phyloP scores from a whole-genome alignment of 1,140 invertebrate genomes.

The Stenopsyche tienmushanensis region DNA sequence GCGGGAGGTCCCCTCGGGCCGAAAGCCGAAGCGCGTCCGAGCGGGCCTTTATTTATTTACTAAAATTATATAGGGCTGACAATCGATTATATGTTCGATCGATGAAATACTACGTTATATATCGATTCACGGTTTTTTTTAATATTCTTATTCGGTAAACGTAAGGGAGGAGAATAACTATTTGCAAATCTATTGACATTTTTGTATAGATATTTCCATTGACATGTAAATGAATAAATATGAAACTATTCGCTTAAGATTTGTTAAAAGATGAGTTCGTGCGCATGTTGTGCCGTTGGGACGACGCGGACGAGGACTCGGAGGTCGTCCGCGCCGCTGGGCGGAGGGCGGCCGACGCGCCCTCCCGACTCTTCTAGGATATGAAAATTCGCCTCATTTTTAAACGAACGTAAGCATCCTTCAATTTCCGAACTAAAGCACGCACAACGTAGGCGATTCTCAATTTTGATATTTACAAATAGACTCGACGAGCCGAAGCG shows the following conservation, averaged over 20 bases:
- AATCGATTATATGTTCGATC: conserved; percentile 44
- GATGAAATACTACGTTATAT: conserved; percentile 39
- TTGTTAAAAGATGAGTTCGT: conserved; percentile 40
- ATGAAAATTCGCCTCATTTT: too few relatives aligned
- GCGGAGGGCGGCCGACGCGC: too few relatives aligned
- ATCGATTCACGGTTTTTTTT: conserved; percentile 42
- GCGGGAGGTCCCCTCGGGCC: conserved; percentile 23
- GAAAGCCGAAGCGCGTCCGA: neutral
- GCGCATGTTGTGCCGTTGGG: conserved; percentile 37
- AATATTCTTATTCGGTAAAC: conserved; percentile 42
- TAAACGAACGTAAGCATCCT: too few relatives aligned
- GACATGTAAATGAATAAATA: conserved; percentile 44
- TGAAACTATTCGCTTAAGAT: conserved; percentile 45
- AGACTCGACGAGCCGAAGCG: too few relatives aligned
- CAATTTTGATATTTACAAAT: too few relatives aligned
- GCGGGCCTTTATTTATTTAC: too few relatives aligned
- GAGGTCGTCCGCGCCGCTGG: too few relatives aligned
- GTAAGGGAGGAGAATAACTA: conserved; percentile 38
- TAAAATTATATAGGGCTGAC: conserved; percentile 42
- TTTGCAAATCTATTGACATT: conserved; percentile 41
- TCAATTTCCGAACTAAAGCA: too few relatives aligned
- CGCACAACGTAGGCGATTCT: too few relatives aligned
- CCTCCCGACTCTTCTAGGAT: too few relatives aligned
- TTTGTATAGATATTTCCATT: conserved; percentile 47
- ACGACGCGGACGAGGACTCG: too few relatives aligned